phyloP scores from a whole-genome alignment of 2,113 vertebrate species.

The Opisthocomus hoazin region DNA sequence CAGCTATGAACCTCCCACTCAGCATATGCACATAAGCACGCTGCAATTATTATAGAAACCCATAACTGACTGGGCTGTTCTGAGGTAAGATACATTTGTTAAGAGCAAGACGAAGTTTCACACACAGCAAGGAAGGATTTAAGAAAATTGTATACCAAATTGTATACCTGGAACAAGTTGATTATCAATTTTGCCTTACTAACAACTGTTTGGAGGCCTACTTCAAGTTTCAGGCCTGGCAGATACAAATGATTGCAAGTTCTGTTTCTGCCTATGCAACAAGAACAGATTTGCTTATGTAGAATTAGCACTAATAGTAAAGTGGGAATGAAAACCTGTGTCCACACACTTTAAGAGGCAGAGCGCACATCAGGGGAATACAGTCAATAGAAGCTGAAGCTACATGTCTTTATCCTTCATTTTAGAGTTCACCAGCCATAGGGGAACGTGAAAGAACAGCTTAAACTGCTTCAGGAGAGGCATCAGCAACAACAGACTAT shows the following conservation, averaged over 20 bases:
- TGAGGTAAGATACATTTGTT: too few relatives aligned
- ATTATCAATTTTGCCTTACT: neutral
- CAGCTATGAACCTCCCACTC: neutral
- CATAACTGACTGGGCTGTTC: too few relatives aligned
- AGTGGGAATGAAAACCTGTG: neutral
- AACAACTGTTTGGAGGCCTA: neutral
- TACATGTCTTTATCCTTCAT: neutral
- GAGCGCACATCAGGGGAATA: neutral
- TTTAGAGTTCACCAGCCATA: neutral
- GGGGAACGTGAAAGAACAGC: neutral
- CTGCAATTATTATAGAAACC: neutral
- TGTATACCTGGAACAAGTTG: too few relatives aligned
- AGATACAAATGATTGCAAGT: neutral
- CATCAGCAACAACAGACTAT: neutral
- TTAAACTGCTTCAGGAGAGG: neutral
- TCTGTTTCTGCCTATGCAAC: neutral
- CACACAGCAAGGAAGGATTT: too few relatives aligned
- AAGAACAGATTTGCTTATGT: neutral
- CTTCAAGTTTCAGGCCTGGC: neutral
- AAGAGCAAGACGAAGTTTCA: too few relatives aligned
- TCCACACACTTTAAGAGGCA: neutral
- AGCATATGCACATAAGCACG: neutral
- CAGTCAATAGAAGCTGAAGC: neutral
- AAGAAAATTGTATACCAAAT: too few relatives aligned
- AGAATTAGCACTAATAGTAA: neutral